Base-by-base conservation (phyloP, 2,888 invertebrate genomes). In the Eupithecia vulgata region DNA sequence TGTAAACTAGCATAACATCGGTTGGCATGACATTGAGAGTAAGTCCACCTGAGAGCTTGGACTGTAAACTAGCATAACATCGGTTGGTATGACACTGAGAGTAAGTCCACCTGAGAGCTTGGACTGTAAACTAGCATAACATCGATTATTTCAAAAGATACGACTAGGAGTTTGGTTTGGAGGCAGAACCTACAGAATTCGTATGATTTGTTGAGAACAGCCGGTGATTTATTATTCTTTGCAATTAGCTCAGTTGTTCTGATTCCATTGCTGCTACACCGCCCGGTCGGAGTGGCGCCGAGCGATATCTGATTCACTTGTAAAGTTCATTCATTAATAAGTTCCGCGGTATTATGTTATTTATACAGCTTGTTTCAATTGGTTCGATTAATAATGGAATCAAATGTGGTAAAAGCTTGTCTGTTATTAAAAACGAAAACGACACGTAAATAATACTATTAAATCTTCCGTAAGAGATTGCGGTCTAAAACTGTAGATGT, bases 331-430 rank as follows among this genome's bases (percentile, higher is more conserved):
- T 30, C n/a, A 30, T 59, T 30, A 30, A 6, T 59, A 59, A 25
- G 15, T 59, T 59, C 25, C 59, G 59, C 59, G 7, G 30, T 59
- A 59, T 52, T 21, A 52, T 52, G 52, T 12, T 8, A 52, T 52
- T 52, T 52, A 30, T 59, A 15, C 30, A 59, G 59, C 30, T 10
- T 25, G 30, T 30, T 72, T 72, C 40, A 62, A 52, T 64, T 40
- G 61, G 37, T 75, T 80, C 78, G 80, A 83, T 80, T 80, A 82
- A 81, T 77, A 81, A 45, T 45, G 45, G n/a, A 45, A n/a, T 52
- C n/a, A 45, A 45, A 45, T n/a, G 6, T 45, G 10, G n/a, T 1
- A 8, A 52, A 2, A 21, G n/a, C 48, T 52, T 21, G 21, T 10
- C n/a, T 1, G 3, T 52, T 8, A 48, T n/a, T 48, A 6, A 48